Base-by-base conservation (phyloP, 2,113 vertebrate genomes). In the Rhinoptilus africanus region DNA sequence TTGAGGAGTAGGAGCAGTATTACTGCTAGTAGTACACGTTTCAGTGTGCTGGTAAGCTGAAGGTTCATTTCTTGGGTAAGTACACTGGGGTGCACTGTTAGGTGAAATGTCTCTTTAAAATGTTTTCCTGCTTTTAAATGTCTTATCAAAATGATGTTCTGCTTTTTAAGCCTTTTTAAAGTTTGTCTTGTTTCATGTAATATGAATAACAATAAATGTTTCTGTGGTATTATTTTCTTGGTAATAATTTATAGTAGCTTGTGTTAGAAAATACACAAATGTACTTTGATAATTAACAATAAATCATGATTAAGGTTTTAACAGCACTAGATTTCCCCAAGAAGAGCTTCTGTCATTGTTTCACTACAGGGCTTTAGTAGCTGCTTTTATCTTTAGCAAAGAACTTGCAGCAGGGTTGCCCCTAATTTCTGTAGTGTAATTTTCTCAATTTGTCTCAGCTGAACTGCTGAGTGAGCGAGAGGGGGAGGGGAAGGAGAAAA, bases 301-400 rank as follows among this genome's bases (percentile, higher is more conserved):
- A 84, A 94, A 89, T 95, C 47, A 57, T n/a, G 30, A 50, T 93
- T 76, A 94, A 95, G 93, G n/a, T 97, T 97, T 98, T 96, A 95
- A 89, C 97, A 97, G 98, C 96, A 78, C 88, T 95, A 97, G 95
- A 80, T 97, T 98, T 96, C 96, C 96, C 98, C 98, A 98, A 99
- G 99, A 99, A 99, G 98, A 99, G 99, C 98, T 99, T 99, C 99
- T 99, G 99, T 99, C 99, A 98, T 98, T 99, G 98, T 98, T 98
- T 98, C 98, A 98, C 98, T 98, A 93, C 98, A 98, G 98, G 97
- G 98, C 97, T 97, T 97, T 91, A 94, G 95, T 96, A 98, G 97
- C 96, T 96, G 94, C 95, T 97, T 97, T 98, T 84, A 45, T 85
- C 64, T 94, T 88, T 94, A 75, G 53, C 51, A 89, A 89, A 95